Conservation (phyloP, 2,113 vertebrate species). For the Macaca mulatta region DNA sequence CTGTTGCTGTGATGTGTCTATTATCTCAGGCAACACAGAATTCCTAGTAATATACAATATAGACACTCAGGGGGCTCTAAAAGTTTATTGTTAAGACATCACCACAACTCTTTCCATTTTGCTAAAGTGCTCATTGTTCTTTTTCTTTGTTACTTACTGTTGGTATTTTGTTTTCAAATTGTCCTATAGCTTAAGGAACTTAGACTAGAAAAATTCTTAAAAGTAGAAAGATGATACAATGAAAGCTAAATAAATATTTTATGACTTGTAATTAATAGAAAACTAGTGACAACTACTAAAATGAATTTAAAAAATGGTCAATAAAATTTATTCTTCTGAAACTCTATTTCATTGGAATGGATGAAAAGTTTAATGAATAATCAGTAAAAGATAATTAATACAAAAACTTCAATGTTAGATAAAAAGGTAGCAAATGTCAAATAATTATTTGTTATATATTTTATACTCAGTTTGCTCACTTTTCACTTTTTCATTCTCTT, state of each 20-base stretch:
- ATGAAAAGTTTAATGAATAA: neutral
- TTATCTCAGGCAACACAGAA: neutral
- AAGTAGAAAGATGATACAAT: neutral
- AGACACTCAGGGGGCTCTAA: neutral
- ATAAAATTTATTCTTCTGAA: conserved; percentile 18
- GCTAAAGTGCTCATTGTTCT: neutral
- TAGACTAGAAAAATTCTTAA: neutral
- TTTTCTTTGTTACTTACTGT: neutral
- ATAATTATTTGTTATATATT: neutral
- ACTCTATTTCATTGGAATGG: neutral
- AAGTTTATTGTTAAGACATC: neutral
- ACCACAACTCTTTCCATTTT: neutral
- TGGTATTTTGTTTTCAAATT: neutral
- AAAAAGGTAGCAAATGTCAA: neutral
- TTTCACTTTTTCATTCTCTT: neutral
- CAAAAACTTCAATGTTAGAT: neutral
- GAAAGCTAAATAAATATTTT: neutral
- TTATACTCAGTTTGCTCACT: neutral
- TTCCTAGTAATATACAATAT: neutral
- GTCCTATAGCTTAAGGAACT: neutral
- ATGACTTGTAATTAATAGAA: neutral
- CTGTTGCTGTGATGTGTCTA: neutral
- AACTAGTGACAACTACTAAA: neutral
- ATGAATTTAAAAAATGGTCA: neutral
- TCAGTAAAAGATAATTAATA: conserved; percentile 3